A percentile compares a stretch with the other conserved stretches of the same genome.
Evolutionary conservation across 30 jellyfish, hydroid and myxozoan genomes (phyloP).

Genomic region (Turritopsis rubra): DNA sequence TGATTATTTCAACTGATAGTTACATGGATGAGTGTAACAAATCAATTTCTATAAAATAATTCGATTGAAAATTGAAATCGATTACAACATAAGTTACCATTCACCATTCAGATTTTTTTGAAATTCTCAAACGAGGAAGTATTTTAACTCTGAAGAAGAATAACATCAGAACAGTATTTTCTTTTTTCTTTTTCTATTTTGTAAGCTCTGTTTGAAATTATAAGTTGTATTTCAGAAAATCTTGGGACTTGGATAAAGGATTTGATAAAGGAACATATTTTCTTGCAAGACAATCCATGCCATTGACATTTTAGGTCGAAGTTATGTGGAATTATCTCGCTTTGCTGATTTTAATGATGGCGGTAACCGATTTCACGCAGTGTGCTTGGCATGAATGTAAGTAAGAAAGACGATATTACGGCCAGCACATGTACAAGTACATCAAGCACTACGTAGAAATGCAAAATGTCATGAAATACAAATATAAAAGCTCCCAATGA

Average conservation of each 20-base stretch:
- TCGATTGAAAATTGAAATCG: neutral
- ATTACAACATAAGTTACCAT: neutral
- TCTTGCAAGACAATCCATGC: no score
- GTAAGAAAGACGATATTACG: no score
- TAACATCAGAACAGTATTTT: neutral
- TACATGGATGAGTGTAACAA: neutral
- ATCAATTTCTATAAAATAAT: neutral
- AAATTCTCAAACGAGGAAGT: neutral
- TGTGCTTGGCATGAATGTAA: neutral
- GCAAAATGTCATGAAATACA: neutral
- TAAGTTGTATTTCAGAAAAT: no score
- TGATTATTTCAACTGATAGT: neutral
- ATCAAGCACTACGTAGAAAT: neutral
- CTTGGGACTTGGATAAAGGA: no score
- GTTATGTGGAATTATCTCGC: neutral
- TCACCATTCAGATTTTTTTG: neutral
- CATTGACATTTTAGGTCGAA: neutral
- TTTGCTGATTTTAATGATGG: neutral
- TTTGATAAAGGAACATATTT: no score
- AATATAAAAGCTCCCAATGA: no score
- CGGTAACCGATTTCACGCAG: neutral
- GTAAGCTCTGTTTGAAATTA: no score
- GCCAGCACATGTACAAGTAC: neutral
- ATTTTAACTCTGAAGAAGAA: no score
- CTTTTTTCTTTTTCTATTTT: no score